Base-by-base conservation (phyloP, 2,797 vertebrate species). In the Enteromius afrohamiltoni region DNA sequence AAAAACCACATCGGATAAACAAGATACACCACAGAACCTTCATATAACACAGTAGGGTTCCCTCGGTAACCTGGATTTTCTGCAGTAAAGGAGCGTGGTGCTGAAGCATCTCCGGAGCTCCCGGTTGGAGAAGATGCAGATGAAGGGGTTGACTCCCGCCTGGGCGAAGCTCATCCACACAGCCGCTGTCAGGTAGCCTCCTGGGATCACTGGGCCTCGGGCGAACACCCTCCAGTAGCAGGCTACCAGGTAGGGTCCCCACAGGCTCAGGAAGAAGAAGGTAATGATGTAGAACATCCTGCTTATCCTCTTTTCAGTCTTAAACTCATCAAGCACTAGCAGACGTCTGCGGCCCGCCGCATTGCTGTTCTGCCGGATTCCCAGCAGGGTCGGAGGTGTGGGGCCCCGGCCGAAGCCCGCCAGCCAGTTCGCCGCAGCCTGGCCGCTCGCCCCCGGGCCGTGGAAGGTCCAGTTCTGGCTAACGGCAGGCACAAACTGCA, bases 41-140 rank as follows among this genome's bases (percentile, higher is more conserved):
- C 98, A 99, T 99, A 99, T 99, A 98, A 99, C 98, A 96, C 98
- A 99, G 96, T 99, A 99, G 96, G 98, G 97, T 99, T 99, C 98
- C 96, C 98, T 97, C 94, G 98, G 98, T 97, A 99, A 97, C 97
- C 98, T 98, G 95, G 98, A 99, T 96, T 99, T 99, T 96, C 98
- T 98, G 97, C 98, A 99, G 96, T 99, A 99, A 94, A 99, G 98
- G 93, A 99, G 97, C 82, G 98, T 99, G 95, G 97, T 99, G 95
- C 98, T 99, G 96, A 99, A 99, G 96, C 97, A 99, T 94, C 98
- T 97, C 94, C 98, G 97, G 85, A 99, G 96, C 97, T 99, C 98
- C 94, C 98, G 95, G 96, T 99, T 99, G 95, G 98, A 99, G 96
- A 99, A 99, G 96, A 99, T 99, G 95, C 98, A 99, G 96, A 99